phyloP scores from a whole-genome alignment of 2,888 invertebrate species.

The Osedax fenrisi region DNA sequence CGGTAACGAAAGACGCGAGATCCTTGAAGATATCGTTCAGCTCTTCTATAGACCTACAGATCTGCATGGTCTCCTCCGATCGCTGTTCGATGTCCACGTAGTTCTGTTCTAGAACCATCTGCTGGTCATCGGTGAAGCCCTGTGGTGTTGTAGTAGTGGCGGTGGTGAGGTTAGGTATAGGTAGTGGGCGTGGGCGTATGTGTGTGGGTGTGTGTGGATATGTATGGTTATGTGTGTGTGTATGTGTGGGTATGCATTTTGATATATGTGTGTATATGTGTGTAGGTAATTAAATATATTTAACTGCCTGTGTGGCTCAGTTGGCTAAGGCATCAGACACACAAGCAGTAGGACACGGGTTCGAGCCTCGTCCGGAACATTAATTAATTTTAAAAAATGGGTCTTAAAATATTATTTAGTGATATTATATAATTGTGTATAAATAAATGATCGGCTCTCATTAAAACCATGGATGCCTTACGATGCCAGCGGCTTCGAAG shows the following conservation, averaged over 20 bases:
- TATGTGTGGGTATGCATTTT: background rate
- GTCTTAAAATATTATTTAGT: no score
- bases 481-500: no score
- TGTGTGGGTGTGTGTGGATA: background rate
- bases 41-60: constrained; percentile 74
- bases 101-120: constrained; percentile 67
- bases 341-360: no score
- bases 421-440: no score
- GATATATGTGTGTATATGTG: background rate
- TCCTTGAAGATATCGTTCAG: constrained; percentile 84
- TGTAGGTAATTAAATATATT: background rate
- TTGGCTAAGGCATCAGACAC: no score
- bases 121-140: constrained; percentile 55
- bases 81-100: constrained; percentile 42
- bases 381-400: no score
- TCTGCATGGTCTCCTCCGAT: constrained; percentile 70
- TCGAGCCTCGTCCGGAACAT: no score
- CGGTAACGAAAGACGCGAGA: constrained; percentile 56
- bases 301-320: no score
- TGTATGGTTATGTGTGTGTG: background rate
- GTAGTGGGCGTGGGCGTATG: background rate
- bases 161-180: background rate
- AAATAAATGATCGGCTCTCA: no score
- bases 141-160: no score
- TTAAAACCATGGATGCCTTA: no score